Evolutionary conservation across 2,888 invertebrate genomes (phyloP).

Genomic region (Cosmia trapezina): DNA sequence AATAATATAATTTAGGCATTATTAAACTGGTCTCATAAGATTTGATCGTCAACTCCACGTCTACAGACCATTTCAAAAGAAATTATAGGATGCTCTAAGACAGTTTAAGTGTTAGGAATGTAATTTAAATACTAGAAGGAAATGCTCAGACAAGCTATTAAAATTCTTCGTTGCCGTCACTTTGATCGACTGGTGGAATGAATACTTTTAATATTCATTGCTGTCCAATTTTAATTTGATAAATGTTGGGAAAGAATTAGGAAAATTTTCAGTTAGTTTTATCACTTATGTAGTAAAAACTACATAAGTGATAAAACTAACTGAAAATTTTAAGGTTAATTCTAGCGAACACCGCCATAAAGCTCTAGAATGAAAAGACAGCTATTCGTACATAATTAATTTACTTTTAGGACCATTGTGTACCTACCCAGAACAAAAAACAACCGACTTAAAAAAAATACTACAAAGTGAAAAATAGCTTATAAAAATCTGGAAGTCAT

Average conservation of each 20-base stretch:
- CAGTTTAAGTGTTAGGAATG: neutral
- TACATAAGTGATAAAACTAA: no score
- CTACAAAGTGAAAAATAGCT: no score
- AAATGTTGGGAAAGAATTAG: constrained; percentile 10
- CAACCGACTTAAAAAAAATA: no score
- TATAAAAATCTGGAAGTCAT: no score
- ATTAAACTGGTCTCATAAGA: no score
- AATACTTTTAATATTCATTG: constrained; percentile 4
- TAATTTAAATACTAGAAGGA: constrained; percentile 7
- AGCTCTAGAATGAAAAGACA: neutral
- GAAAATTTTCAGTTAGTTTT: neutral
- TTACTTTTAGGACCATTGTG: no score
- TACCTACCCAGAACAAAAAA: no score
- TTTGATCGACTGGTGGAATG: constrained; percentile 3
- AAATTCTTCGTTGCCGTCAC: neutral
- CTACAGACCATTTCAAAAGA: neutral
- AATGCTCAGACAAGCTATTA: constrained; percentile 29
- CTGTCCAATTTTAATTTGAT: constrained; percentile 14
- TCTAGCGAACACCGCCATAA: no score
- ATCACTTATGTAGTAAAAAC: no score
- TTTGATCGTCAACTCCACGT: no score
- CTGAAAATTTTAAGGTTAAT: no score
- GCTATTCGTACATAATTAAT: neutral
- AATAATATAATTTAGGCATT: neutral
- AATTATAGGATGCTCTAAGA: neutral